phyloP scores from a whole-genome alignment of 2,888 invertebrate species.

The Ornithoptera alexandrae region DNA sequence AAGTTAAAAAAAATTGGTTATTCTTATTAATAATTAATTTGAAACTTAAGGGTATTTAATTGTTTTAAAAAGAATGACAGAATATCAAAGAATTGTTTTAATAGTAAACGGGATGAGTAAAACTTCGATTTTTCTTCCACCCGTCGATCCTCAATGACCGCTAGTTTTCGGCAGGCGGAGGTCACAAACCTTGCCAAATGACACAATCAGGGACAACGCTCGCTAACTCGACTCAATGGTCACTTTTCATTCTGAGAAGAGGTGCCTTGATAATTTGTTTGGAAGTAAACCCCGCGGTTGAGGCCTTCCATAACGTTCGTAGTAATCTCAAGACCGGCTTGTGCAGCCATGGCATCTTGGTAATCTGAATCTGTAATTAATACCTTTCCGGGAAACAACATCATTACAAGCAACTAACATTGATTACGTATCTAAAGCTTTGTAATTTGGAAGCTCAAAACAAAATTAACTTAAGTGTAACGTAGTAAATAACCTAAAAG shows the following conservation, averaged over 20 bases:
- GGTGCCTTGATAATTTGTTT: constrained; percentile 37
- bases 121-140: constrained; percentile 35
- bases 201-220: constrained; percentile 40
- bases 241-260: constrained; percentile 34
- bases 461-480: no score
- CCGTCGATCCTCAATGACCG: constrained; percentile 34
- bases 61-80: no score
- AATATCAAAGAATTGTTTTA: no score
- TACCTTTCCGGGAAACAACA: no score
- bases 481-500: no score
- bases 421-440: no score
- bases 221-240: constrained; percentile 34
- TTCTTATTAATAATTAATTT: no score
- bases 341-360: not conserved
- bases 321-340: constrained; percentile 5
- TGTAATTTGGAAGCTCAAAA: no score
- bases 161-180: constrained; percentile 38
- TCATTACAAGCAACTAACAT: no score
- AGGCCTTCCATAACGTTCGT: constrained; percentile 25
- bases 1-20: no score
- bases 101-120: not conserved
- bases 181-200: constrained; percentile 40
- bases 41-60: no score
- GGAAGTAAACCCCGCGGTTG: constrained; percentile 33
- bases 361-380: not conserved